Evolutionary conservation across 2,113 vertebrate genomes (phyloP).

Genomic region (Papio anubis): DNA sequence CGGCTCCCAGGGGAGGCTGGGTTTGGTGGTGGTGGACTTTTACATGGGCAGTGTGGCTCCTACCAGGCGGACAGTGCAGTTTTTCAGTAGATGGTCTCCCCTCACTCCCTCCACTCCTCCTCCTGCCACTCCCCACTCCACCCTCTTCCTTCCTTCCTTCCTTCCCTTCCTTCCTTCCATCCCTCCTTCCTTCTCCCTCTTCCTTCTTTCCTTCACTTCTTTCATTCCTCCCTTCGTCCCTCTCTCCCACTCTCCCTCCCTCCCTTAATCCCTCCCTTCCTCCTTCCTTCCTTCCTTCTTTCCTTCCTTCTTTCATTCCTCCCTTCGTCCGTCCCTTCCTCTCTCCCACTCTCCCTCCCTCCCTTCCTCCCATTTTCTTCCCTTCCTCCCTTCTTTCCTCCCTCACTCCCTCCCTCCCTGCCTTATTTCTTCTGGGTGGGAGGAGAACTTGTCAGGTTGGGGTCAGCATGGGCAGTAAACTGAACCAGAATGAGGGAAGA

Average conservation of each 20-base stretch:
- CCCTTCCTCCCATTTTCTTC: neutral
- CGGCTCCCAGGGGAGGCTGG: too few species aligned
- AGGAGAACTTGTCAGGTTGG: neutral
- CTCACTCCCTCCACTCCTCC: neutral
- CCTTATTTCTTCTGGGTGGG: neutral
- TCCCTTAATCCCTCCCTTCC: fast-evolving
- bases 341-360: fast-evolving
- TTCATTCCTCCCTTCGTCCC: neutral
- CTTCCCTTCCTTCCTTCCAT: fast-evolving
- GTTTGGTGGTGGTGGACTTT: too few species aligned
- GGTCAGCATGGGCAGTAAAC: neutral
- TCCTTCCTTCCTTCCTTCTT: fast-evolving
- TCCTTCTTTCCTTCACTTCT: too few species aligned
- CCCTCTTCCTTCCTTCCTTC: fast-evolving
- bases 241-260: too few species aligned
- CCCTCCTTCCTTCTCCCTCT: fast-evolving
- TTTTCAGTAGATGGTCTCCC: too few species aligned
- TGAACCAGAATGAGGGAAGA: neutral
- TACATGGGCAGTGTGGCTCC: too few species aligned
- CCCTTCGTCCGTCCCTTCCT: too few species aligned
- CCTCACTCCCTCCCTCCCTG: too few species aligned
- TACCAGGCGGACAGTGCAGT: too few species aligned
- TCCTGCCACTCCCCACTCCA: too few species aligned
- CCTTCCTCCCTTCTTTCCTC: neutral
- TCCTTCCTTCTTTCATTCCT: fast-evolving